Base-by-base conservation (phyloP, 1,140 invertebrate species). In the Oedothorax gibbosus region DNA sequence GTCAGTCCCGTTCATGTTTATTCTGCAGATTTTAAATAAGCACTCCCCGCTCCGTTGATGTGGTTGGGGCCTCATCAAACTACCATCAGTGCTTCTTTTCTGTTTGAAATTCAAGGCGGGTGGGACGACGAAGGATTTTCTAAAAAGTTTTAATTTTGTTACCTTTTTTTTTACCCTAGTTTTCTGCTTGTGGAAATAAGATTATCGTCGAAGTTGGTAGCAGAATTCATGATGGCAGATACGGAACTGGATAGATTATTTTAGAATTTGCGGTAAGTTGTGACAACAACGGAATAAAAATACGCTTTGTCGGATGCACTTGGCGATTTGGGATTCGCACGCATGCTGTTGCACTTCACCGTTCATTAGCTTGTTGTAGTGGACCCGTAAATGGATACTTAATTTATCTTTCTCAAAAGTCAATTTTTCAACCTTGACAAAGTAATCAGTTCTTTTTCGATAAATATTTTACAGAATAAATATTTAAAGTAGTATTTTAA, bases 21-120 rank as follows among this genome's bases (percentile, higher is more conserved):
- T 60, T 49, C 57, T 60, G n/a, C 60, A 50, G 73, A 77, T 77
- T 77, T 77, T 64, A 77, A 77, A 77, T 77, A 77, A 62, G 57
- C 57, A 60, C 60, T 64, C 35, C 35, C 73, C 20, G 21, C 71
- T 57, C 54, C 57, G 71, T 56, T 35, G 35, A 35, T 35, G 35
- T 35, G 35, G 35, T 35, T 35, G 35, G 35, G 35, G 35, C 57
- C 35, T 77, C 73, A 77, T 77, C 73, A 77, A 77, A 77, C 73
- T 77, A n/a, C 57, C 73, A 77, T 77, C 73, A 77, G 35, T 50
- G 56, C 35, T 56, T 73, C 57, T 50, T 11, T 20, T 15, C 71
- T 14, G 57, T 54, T 73, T 73, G 35, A 73, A 73, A 73, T 73
- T 21, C 71, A 73, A 50, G 51, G 20, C 53, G 51, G 71, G 51